These are phyloP conservation scores for Drosophila eugracilis DNA, from an alignment of 1,140 invertebrate genomes.

Conservation along the genomic window DNA sequence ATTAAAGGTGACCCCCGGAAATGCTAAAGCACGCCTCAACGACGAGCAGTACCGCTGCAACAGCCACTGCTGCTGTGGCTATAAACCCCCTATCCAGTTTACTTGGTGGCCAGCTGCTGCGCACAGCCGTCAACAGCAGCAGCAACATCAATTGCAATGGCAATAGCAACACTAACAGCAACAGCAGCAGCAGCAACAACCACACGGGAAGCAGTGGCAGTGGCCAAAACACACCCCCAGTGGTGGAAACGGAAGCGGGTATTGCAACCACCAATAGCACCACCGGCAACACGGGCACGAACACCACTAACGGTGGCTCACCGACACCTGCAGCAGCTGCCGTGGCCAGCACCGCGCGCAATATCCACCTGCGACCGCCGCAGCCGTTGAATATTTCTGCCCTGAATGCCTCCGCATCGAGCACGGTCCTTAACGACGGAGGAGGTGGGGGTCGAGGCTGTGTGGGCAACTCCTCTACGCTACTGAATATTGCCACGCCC, in stretches of 20 bases:
- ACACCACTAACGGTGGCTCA: conserved; percentile 23
- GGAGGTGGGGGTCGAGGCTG: conserved; percentile 10
- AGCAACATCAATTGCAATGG: conserved; percentile 31
- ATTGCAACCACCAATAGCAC: not conserved
- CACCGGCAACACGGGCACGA: not conserved
- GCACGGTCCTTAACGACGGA: conserved; percentile 60
- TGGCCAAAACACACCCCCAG: conserved; percentile 27
- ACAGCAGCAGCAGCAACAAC: conserved; percentile 19
- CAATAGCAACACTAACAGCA: conserved; percentile 17
- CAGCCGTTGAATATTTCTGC: conserved; percentile 89
- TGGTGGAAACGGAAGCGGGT: conserved; percentile 15
- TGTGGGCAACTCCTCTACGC: conserved; percentile 48
- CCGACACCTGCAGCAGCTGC: conserved; percentile 67
- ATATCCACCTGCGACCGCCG: conserved; percentile 77
- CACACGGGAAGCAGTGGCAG: conserved; percentile 22
- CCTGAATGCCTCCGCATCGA: conserved; percentile 82
- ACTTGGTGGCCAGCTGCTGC: conserved; percentile 47
- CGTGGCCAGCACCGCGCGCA: conserved; percentile 70
- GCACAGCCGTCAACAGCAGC: conserved; percentile 28
- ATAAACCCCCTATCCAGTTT: conserved; percentile 15
- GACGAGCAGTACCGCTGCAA: conserved; percentile 59
- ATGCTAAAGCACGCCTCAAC: conserved; percentile 77
- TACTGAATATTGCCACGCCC: conserved; percentile 71
- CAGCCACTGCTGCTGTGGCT: conserved; percentile 18
- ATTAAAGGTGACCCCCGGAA: conserved; percentile 45